A percentile compares a stretch with the other conserved stretches of the same genome.
These are phyloP conservation scores for Gallinago media DNA, from an alignment of 2,113 vertebrate species.

Conservation along the genomic window DNA sequence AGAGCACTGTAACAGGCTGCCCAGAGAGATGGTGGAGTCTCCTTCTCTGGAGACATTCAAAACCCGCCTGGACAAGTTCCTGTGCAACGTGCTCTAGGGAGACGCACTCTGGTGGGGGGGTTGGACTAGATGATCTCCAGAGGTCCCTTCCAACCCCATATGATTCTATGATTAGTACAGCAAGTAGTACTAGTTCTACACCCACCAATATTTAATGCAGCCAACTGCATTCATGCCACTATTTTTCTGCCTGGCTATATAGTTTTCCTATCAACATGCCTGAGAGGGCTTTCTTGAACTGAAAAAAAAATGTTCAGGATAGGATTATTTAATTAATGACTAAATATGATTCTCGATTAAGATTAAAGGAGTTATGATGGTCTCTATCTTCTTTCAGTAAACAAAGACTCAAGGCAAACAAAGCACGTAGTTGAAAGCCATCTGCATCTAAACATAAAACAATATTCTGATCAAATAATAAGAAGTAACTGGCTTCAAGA, in stretches of 20 bases:
- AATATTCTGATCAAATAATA: neutral
- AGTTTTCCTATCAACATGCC: neutral
- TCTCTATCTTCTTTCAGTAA: neutral
- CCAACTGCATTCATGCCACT: fast-evolving
- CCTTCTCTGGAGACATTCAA: too few species aligned
- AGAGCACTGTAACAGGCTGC: too few species aligned
- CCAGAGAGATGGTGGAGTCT: too few species aligned
- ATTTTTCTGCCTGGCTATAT: neutral
- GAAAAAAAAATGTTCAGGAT: neutral
- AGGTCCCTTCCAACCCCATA: too few species aligned
- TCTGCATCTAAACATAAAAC: neutral
- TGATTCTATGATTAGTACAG: neutral
- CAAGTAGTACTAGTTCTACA: neutral
- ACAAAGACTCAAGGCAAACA: neutral
- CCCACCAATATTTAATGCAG: neutral
- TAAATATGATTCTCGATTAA: neutral
- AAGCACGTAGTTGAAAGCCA: neutral
- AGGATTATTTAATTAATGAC: neutral
- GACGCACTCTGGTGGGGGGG: too few species aligned
- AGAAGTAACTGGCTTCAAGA: neutral
- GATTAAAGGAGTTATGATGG: neutral
- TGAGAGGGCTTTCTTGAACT: neutral
- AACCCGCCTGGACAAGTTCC: too few species aligned
- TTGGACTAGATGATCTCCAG: too few species aligned
- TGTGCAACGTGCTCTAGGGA: too few species aligned